Conservation (phyloP, 2,797 vertebrate genomes). For the Euphonia xanthogaster region DNA sequence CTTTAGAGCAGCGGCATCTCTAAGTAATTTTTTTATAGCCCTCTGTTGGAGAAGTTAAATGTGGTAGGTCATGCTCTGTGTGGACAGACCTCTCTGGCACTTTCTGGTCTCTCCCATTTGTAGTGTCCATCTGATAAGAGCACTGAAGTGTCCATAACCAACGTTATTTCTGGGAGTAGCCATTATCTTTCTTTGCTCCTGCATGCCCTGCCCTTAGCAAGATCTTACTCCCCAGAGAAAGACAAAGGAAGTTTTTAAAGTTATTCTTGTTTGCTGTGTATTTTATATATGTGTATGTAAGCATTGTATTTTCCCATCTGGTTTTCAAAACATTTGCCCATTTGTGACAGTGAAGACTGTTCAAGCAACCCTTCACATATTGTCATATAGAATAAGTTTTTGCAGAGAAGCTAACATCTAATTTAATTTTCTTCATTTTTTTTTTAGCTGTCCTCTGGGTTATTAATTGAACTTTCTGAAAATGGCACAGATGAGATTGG, state of each 20-base stretch:
- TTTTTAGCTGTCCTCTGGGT: conserved; percentile 51
- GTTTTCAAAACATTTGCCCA: not conserved
- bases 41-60: not conserved
- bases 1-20: not conserved
- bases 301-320: not conserved
- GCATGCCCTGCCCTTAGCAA: not conserved
- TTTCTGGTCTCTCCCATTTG: not conserved
- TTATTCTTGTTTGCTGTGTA: not conserved
- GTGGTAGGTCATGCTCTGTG: not conserved
- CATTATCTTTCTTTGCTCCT: not conserved
- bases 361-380: not conserved
- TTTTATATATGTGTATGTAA: not conserved
- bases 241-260: not conserved
- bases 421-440: not conserved
- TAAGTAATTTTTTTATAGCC: not conserved
- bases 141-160: not conserved
- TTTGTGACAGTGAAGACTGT: not conserved
- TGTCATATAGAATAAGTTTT: not conserved
- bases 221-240: not conserved
- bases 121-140: not conserved
- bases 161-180: not conserved
- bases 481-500: conserved; percentile 77
- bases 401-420: not conserved
- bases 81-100: not conserved
- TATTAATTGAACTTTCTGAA: conserved; percentile 57